phyloP scores from a whole-genome alignment of 2,888 invertebrate genomes.

The Apamea crenata region DNA sequence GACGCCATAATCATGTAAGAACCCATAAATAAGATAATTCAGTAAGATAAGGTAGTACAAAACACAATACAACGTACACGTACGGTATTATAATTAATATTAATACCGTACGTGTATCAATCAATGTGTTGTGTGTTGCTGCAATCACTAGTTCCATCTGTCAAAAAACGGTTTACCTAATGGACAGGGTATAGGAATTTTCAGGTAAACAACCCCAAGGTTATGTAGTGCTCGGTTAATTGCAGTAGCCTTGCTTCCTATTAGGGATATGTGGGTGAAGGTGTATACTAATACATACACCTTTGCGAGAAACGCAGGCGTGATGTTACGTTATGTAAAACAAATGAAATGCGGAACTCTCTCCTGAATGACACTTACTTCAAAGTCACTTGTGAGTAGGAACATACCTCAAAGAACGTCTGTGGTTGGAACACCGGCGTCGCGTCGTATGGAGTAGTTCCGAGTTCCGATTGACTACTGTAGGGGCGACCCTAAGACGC shows the following conservation, averaged over 20 bases:
- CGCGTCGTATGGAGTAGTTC: neutral
- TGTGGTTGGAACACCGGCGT: slow-evolving; percentile 4
- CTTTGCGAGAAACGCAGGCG: no score
- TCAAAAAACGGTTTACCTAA: no score
- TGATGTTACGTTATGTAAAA: neutral
- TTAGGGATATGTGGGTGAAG: neutral
- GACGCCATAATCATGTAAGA: no score
- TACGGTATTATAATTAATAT: no score
- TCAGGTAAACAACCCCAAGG: neutral
- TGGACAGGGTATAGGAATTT: neutral
- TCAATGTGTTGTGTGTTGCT: no score
- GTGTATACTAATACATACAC: neutral
- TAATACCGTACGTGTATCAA: no score
- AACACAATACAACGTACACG: no score
- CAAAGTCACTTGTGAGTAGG: slow-evolving; percentile 17
- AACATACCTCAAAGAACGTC: neutral
- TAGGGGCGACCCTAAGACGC: neutral
- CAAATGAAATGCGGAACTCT: neutral
- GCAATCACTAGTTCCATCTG: no score
- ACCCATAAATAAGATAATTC: no score
- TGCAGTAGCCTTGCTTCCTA: neutral
- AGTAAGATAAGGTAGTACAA: no score
- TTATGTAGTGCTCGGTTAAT: neutral
- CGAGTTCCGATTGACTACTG: slow-evolving; percentile 7
- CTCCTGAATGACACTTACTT: slow-evolving; percentile 11